These are phyloP conservation scores for Epizoanthus ramosus DNA, from an alignment of 92 coral and sea anemone genomes.

Conservation along the genomic window DNA sequence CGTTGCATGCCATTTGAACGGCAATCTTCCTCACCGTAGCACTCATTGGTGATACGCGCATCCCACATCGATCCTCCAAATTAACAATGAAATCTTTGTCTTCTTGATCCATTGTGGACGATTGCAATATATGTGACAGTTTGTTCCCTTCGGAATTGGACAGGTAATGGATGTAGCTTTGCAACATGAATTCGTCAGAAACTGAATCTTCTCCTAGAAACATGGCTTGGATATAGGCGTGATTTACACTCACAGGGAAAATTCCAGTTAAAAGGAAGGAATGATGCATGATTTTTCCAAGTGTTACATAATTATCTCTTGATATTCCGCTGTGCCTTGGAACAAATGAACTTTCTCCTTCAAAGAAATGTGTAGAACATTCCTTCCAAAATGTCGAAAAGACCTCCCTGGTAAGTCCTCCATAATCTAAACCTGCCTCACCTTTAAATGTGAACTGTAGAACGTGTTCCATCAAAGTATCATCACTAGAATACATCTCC, in stretches of 20 bases:
- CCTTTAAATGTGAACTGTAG: slow-evolving; percentile 38
- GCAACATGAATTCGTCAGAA: slow-evolving; percentile 25
- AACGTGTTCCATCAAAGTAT: neutral
- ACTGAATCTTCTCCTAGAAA: slow-evolving; percentile 28
- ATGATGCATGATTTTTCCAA: slow-evolving; percentile 41
- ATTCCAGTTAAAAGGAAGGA: slow-evolving; percentile 35
- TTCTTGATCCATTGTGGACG: slow-evolving; percentile 7
- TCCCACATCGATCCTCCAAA: slow-evolving; percentile 46
- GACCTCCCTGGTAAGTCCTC: slow-evolving; percentile 48
- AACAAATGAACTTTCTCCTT: slow-evolving; percentile 33
- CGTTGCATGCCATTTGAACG: slow-evolving; percentile 9
- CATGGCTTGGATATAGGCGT: slow-evolving; percentile 44
- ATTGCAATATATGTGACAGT: slow-evolving; percentile 20
- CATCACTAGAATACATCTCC: slow-evolving; percentile 23
- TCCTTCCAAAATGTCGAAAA: slow-evolving; percentile 45
- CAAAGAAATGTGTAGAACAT: slow-evolving; percentile 11
- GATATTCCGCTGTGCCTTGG: slow-evolving; percentile 43
- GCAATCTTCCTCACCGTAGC: slow-evolving; percentile 6
- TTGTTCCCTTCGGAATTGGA: slow-evolving; percentile 19
- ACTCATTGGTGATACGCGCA: slow-evolving; percentile 1
- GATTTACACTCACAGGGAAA: slow-evolving; percentile 37
- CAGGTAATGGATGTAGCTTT: slow-evolving; percentile 19
- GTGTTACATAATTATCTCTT: slow-evolving; percentile 12
- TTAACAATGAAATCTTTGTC: slow-evolving; percentile 29
- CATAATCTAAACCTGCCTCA: slow-evolving; percentile 33